Evolutionary conservation across 1,140 invertebrate genomes (phyloP).

Genomic region (Cyrtorhinus lividipennis): DNA sequence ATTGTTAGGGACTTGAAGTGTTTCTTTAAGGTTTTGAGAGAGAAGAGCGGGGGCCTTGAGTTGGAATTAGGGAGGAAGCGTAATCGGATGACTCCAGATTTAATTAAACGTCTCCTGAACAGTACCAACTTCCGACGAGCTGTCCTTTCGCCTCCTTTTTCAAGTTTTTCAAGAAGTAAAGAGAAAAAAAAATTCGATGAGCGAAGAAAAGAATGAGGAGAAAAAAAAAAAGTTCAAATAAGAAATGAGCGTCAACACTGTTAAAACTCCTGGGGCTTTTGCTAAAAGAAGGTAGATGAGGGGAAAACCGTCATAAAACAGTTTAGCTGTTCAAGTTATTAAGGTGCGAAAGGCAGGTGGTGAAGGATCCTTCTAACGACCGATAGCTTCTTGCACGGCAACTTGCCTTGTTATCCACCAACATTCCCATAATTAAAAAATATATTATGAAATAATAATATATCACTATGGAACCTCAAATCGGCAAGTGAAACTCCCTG

Average conservation of each 20-base stretch:
- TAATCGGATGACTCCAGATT: constrained; percentile 9
- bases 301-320: not conserved
- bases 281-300: not conserved
- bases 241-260: constrained; percentile 4
- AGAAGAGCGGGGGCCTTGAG: not conserved
- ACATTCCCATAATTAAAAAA: no score
- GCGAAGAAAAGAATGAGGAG: not conserved
- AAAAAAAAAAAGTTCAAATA: constrained; percentile 3
- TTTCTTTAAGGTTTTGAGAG: not conserved
- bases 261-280: not conserved
- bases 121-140: constrained; percentile 5
- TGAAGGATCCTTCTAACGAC: no score
- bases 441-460: no score
- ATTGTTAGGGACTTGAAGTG: not conserved
- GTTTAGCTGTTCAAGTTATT: not conserved
- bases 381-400: no score
- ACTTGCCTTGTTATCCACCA: no score
- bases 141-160: not conserved
- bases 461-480: no score
- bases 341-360: no score
- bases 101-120: constrained; percentile 7
- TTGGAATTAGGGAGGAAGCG: constrained; percentile 1
- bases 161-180: not conserved
- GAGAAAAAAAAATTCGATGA: not conserved
- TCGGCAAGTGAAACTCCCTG: no score